Base-by-base conservation (phyloP, 2,888 invertebrate species). In the Dynastes grantii region DNA sequence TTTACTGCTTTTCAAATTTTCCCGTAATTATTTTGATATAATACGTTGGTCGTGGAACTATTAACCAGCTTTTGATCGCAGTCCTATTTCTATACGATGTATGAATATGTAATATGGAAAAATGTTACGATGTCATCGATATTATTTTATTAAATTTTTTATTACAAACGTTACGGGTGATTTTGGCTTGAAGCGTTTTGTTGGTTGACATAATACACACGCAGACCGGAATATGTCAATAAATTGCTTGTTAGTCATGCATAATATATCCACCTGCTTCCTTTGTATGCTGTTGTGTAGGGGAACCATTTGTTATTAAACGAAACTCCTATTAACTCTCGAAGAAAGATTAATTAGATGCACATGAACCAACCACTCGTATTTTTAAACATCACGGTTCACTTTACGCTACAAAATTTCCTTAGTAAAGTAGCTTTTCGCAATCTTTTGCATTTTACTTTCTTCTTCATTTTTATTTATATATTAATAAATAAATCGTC, bases 231-330 rank as follows among this genome's bases (percentile, higher is more conserved):
- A 63, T 29, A 32, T 32, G 67, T 67, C 67, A 67, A 67, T 67
- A 49, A 49, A 67, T 49, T 45, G 45, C 67, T 67, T 67, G 67
- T 49, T 67, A 49, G 49, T 27, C 67, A 67, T 67, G 67, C 45
- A 67, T 67, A 49, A 67, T 67, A 49, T 45, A 67, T 67, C 27
- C 45, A 49, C 6, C 49, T 16, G 11, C 49, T 22, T 45, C 16
- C 49, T 45, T 67, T 67, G 45, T 16, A 22, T 67, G n/a, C 40
- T 67, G 45, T 22, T 45, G 8, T 45, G 45, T 45, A 37, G 5
- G 45, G 45, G 9, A 45, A 45, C 45, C 45, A 45, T 45, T 45
- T 45, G 45, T 45, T 45, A 2, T 5, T 5, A 37, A 37, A 37
- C 6, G 6, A 37, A 37, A 6, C 37, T 45, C 11, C 8, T 8